A percentile compares a stretch with the other conserved stretches of the same genome.
These are phyloP conservation scores for Doryteuthis pealeii DNA, from an alignment of 1,140 invertebrate species.

Conservation along the genomic window DNA sequence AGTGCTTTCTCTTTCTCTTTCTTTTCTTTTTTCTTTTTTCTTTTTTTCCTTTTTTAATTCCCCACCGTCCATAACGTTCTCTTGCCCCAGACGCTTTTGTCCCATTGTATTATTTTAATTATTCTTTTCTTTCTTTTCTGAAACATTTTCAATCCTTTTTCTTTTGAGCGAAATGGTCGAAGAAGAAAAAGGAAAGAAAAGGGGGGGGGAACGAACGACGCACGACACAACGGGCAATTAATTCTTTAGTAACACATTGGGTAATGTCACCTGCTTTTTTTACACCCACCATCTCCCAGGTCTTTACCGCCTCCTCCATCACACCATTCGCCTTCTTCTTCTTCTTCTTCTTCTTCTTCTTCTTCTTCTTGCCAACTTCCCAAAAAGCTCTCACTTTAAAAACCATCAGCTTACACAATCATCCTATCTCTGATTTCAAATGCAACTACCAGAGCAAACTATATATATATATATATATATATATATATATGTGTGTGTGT, in stretches of 20 bases:
- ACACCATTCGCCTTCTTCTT: not conserved
- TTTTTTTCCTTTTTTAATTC: too few species aligned
- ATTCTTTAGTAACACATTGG: not conserved
- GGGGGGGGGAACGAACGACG: conserved; percentile 31
- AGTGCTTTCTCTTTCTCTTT: too few species aligned
- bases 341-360: too few species aligned
- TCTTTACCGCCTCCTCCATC: not conserved
- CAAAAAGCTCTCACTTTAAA: not conserved
- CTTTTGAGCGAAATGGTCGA: not conserved
- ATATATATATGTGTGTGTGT: too few species aligned
- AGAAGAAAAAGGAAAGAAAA: conserved; percentile 22
- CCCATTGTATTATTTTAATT: too few species aligned
- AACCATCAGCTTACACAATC: not conserved
- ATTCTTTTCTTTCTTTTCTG: too few species aligned
- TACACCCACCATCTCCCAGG: conserved; percentile 9
- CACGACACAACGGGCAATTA: conserved; percentile 29
- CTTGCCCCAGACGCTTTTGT: too few species aligned
- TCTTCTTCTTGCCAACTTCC: too few species aligned
- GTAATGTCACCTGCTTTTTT: conserved; percentile 11
- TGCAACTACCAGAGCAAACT: conserved; percentile 15
- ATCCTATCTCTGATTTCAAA: conserved; percentile 12
- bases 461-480: too few species aligned
- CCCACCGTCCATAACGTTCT: too few species aligned
- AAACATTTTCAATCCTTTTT: too few species aligned
- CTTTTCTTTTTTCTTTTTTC: too few species aligned